Percentiles rank a stretch among this genome's conserved stretches.
Evolutionary conservation across 2,113 vertebrate species (phyloP).

Genomic region (Gambusia affinis): DNA sequence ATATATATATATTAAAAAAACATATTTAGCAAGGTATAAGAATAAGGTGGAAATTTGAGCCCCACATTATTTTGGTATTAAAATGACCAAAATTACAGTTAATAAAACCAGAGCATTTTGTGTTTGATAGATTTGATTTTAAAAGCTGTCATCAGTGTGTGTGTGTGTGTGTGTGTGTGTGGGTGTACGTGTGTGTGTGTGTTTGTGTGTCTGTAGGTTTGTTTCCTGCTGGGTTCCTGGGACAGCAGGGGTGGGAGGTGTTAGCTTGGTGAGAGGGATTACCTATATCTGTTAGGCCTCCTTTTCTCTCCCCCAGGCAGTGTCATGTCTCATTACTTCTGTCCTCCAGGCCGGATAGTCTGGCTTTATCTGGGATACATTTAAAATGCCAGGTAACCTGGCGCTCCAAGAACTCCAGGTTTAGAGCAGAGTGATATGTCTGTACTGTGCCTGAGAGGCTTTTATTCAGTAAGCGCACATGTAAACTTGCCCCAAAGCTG

Average conservation of each 20-base stretch:
- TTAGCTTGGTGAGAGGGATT: conserved; percentile 74
- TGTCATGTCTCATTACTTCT: conserved; percentile 77
- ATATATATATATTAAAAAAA: too few species aligned
- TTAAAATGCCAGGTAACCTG: conserved; percentile 64
- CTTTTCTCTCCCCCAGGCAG: conserved; percentile 55
- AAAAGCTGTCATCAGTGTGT: too few species aligned
- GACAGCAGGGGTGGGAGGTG: conserved; percentile 56
- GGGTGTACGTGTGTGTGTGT: not conserved
- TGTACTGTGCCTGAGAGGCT: conserved; percentile 49
- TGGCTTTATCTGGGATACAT: conserved; percentile 66
- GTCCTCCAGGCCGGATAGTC: conserved; percentile 49
- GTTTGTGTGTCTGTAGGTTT: not conserved
- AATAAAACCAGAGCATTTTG: too few species aligned
- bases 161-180: too few species aligned
- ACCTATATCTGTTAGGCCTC: conserved; percentile 66
- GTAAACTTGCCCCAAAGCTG: conserved; percentile 67
- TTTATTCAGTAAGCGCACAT: conserved; percentile 56
- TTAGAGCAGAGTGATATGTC: conserved; percentile 63
- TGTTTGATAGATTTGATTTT: too few species aligned
- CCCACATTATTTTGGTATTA: too few species aligned
- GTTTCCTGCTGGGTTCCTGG: conserved; percentile 40
- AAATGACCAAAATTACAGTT: too few species aligned
- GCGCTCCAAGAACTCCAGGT: conserved; percentile 50
- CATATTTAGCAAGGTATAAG: too few species aligned
- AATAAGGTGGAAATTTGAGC: too few species aligned